phyloP scores from a whole-genome alignment of 2,797 vertebrate genomes.

The Syngnathus acus region DNA sequence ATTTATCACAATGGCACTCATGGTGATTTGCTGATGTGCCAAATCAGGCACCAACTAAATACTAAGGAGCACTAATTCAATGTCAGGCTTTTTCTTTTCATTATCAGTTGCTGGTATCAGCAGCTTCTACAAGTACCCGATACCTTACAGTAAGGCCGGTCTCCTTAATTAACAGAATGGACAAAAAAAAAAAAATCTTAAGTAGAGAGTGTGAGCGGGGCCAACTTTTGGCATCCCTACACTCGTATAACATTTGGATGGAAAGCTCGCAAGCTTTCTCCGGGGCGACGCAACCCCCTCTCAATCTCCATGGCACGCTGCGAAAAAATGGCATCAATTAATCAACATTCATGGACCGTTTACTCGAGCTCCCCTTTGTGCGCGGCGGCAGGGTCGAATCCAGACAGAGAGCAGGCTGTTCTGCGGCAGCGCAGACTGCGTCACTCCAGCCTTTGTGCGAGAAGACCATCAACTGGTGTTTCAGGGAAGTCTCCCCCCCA shows the following conservation, averaged over 20 bases:
- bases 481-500: constrained; percentile 67
- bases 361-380: constrained; percentile 76
- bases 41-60: too few relatives aligned
- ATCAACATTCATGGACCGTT: constrained; percentile 83
- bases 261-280: constrained; percentile 25
- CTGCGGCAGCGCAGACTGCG: constrained; percentile 70
- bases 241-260: constrained; percentile 28
- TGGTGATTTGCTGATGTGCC: too few relatives aligned
- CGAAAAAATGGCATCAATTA: constrained; percentile 79
- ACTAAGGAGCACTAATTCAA: too few relatives aligned
- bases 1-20: too few relatives aligned
- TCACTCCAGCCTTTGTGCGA: constrained; percentile 70
- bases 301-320: constrained; percentile 74
- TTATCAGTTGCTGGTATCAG: too few relatives aligned
- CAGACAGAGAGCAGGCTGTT: constrained; percentile 79
- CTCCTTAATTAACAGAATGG: too few relatives aligned
- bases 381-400: constrained; percentile 67
- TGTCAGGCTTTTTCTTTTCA: too few relatives aligned
- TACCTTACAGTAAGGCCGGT: too few relatives aligned
- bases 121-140: too few relatives aligned
- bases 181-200: neutral
- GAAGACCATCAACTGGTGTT: constrained; percentile 73
- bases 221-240: neutral
- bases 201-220: neutral
- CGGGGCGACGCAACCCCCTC: constrained; percentile 26